Evolutionary conservation across 2,797 vertebrate genomes (phyloP).

Genomic region (Simalia tracyae): DNA sequence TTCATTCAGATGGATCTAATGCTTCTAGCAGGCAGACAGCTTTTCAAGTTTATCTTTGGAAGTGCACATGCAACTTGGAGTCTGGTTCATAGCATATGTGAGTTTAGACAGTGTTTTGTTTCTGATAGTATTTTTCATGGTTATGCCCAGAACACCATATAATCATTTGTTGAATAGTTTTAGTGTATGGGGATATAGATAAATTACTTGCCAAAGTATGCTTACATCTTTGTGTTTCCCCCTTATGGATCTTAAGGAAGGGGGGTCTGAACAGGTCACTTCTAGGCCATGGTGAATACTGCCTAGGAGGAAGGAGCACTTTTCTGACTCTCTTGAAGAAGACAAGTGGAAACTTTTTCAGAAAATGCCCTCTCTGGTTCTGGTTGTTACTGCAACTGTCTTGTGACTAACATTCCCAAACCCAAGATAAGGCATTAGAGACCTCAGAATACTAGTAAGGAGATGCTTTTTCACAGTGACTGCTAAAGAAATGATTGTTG

Average conservation of each 20-base stretch:
- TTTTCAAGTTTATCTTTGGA: constrained; percentile 36
- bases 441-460: not conserved
- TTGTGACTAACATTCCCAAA: not conserved
- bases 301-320: not conserved
- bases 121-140: not conserved
- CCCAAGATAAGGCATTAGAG: not conserved
- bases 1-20: constrained; percentile 28
- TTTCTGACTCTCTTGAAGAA: not conserved
- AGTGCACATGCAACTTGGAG: not conserved
- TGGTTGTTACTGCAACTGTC: not conserved
- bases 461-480: not conserved
- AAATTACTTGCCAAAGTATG: not conserved
- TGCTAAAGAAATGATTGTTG: not conserved
- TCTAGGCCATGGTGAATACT: not conserved
- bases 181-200: not conserved
- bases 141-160: not conserved
- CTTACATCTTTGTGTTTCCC: not conserved
- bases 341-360: not conserved
- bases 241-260: not conserved
- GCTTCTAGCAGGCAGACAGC: constrained; percentile 10
- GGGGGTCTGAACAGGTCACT: not conserved
- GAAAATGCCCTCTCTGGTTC: not conserved
- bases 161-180: not conserved
- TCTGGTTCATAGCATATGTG: not conserved
- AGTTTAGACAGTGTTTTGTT: not conserved